Conservation (phyloP, 53 echinoderm and acorn worm genomes). For the Hippasteria phrygiana region DNA sequence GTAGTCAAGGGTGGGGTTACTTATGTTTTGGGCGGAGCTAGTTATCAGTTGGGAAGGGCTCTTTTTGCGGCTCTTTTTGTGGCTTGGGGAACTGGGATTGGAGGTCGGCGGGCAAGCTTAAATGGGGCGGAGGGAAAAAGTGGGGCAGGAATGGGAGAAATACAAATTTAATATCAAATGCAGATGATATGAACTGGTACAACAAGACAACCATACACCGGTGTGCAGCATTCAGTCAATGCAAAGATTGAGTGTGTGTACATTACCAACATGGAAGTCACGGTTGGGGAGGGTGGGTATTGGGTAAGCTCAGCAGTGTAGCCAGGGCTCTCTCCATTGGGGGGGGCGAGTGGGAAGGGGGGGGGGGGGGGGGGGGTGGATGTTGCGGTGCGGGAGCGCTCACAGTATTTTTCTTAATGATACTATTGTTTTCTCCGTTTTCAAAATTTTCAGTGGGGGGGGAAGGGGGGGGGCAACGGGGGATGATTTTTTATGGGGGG, state of each 20-base stretch:
- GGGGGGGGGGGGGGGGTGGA: too few species aligned
- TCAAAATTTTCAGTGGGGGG: too few species aligned
- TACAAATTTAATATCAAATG: conserved; percentile 4
- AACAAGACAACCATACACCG: neutral
- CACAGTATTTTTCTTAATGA: too few species aligned
- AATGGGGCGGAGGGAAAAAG: neutral
- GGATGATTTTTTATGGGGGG: too few species aligned
- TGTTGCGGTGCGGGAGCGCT: too few species aligned
- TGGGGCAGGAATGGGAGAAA: neutral
- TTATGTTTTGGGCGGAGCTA: conserved; percentile 14
- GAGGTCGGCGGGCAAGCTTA: conserved; percentile 53
- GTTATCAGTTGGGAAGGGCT: conserved; percentile 30
- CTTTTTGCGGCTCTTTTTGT: conserved; percentile 40
- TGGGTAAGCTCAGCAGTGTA: neutral
- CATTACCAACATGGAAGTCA: neutral
- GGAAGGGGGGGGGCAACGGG: neutral
- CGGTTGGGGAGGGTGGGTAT: neutral
- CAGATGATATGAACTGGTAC: neutral
- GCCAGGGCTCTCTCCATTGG: neutral
- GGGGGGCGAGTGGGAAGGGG: too few species aligned
- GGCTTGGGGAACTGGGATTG: conserved; percentile 50
- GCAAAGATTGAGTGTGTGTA: neutral
- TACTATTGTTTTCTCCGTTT: too few species aligned
- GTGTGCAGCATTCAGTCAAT: neutral
- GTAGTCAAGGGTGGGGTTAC: conserved; percentile 9